Evolutionary conservation across 2,888 invertebrate species (phyloP), one percentile per base, ranked within the genome.

Genomic region (Tetanocera ferruginea): DNA sequence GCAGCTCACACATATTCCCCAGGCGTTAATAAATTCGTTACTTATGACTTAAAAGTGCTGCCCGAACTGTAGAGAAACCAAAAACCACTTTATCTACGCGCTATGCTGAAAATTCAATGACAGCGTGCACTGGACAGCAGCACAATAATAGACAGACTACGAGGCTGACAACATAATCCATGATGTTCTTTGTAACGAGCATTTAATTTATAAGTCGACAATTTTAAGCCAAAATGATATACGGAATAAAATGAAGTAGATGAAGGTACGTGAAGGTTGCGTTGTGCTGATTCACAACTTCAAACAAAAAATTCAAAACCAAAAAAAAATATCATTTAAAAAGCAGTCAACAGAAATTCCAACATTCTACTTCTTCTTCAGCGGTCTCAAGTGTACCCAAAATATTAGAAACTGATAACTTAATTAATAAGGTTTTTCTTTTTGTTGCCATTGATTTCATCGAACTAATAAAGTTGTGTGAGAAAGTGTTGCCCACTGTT

Each of bases 191-290:
- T 81, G 81, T 83, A 87, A 85, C 85, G 75, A 86, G 87, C 82
- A 81, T 83, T 81, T 85, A 83, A 87, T 86, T 86, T 86, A 86
- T 85, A 82, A 80, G 71, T 72, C 74, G 79, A 79, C 77, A 74
- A 79, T 77, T 78, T 79, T 43, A 73, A 74, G 77, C 70, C 34
- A 25, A 28, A 49, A 69, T 28, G 49, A 69, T 69, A 28, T 51
- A 25, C 25, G 49, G 5, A 49, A 11, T 4, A 69, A 51, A n/a
- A 51, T 49, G 69, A 69, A 1, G 34, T 14, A 9, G 57, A 49
- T 72, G 19, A 31, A 23, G 19, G 28, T 19, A 60, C 9, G 11
- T 14, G 11, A 11, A 11, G 11, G 11, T 43, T 43, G 11, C 14
- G 43, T 14, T 43, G 43, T 43, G 43, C 11, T 34, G 64, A 64